Percentiles rank a stretch among this genome's conserved stretches.
phyloP scores from a whole-genome alignment of 2,113 vertebrate genomes.

The Ammospiza caudacuta region DNA sequence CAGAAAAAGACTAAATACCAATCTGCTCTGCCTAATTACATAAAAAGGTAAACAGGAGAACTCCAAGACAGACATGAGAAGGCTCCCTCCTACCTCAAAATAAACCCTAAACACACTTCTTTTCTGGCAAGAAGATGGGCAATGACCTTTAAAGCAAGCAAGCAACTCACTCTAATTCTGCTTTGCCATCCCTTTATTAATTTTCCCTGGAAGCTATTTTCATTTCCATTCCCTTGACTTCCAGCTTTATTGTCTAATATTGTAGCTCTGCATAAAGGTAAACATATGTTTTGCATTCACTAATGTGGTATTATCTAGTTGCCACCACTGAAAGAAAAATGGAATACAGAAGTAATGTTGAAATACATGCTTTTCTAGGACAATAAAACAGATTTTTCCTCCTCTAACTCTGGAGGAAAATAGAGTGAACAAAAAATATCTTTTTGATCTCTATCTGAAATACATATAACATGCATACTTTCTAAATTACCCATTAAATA shows the following conservation, averaged over 20 bases:
- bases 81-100: neutral
- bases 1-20: slow-evolving; percentile 79
- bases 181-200: slow-evolving; percentile 38
- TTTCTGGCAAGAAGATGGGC: neutral
- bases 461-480: neutral
- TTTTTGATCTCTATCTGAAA: neutral
- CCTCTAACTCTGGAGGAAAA: neutral
- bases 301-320: neutral
- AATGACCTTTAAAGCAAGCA: slow-evolving; percentile 50
- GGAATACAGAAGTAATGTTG: neutral
- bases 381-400: neutral
- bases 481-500: neutral
- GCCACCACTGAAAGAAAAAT: neutral
- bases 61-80: slow-evolving; percentile 27
- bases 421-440: neutral
- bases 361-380: neutral
- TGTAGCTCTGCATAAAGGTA: neutral
- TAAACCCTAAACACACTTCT: neutral
- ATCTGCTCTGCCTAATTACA: slow-evolving; percentile 73
- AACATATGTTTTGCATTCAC: slow-evolving; percentile 16
- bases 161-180: neutral
- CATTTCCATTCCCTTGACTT: slow-evolving; percentile 39
- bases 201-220: slow-evolving; percentile 17
- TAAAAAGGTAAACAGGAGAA: slow-evolving; percentile 72
- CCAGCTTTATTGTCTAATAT: slow-evolving; percentile 6